These are phyloP conservation scores for Hoplodrina blanda DNA, from an alignment of 2,888 invertebrate genomes.

Conservation along the genomic window DNA sequence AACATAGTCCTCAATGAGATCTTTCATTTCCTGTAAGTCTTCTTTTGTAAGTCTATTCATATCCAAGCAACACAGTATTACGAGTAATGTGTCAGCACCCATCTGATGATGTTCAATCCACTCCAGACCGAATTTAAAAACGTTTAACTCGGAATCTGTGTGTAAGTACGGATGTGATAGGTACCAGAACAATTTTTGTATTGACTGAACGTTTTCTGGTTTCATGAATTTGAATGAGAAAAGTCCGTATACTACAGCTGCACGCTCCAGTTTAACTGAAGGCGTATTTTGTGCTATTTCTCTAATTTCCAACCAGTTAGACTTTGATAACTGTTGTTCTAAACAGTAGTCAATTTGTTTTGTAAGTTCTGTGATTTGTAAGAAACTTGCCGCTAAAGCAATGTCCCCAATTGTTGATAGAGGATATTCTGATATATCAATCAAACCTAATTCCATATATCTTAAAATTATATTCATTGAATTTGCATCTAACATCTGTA, in stretches of 20 bases:
- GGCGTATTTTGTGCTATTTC: slow-evolving; percentile 78
- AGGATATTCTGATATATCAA: slow-evolving; percentile 78
- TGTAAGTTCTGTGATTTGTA: slow-evolving; percentile 83
- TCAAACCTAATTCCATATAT: slow-evolving; percentile 81
- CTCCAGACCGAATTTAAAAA: slow-evolving; percentile 82
- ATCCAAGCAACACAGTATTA: slow-evolving; percentile 82
- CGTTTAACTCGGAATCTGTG: slow-evolving; percentile 75
- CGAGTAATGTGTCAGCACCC: slow-evolving; percentile 78
- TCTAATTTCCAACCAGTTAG: slow-evolving; percentile 81
- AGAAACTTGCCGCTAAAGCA: slow-evolving; percentile 80
- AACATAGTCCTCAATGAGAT: slow-evolving; percentile 66
- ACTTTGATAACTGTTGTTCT: slow-evolving; percentile 71
- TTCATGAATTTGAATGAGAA: slow-evolving; percentile 80
- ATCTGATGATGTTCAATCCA: slow-evolving; percentile 76
- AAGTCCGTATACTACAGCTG: slow-evolving; percentile 76
- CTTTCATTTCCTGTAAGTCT: slow-evolving; percentile 74
- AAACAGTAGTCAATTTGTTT: slow-evolving; percentile 82
- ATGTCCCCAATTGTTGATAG: slow-evolving; percentile 75
- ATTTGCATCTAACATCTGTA: slow-evolving; percentile 82
- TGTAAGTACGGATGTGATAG: slow-evolving; percentile 83
- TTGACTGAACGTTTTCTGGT: slow-evolving; percentile 73
- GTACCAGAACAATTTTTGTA: slow-evolving; percentile 82
- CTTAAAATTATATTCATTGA: slow-evolving; percentile 80
- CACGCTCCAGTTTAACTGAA: slow-evolving; percentile 73
- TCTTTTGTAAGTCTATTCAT: slow-evolving; percentile 68